phyloP scores from a whole-genome alignment of 2,888 invertebrate species.

The Cryptophagus acutangulus region DNA sequence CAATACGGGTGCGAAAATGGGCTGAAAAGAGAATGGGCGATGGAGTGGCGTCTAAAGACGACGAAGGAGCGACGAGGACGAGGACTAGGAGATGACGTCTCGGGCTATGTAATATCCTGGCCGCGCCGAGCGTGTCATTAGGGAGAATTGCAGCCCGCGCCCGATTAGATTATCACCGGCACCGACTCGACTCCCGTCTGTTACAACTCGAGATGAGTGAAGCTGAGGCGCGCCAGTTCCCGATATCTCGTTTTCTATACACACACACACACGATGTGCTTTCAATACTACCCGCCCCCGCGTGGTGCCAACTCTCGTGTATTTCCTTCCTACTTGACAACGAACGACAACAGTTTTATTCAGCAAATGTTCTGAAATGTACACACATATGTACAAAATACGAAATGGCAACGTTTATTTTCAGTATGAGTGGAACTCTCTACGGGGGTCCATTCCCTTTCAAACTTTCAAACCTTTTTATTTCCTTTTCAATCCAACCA shows the following conservation, averaged over 20 bases:
- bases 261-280: conserved; percentile 26
- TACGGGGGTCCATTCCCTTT: too few relatives aligned
- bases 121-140: conserved; percentile 45
- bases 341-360: too few relatives aligned
- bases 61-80: conserved; percentile 8
- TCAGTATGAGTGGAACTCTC: too few relatives aligned
- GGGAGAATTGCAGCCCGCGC: conserved; percentile 43
- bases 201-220: conserved; percentile 14
- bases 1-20: too few relatives aligned
- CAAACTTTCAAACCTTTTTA: too few relatives aligned
- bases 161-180: conserved; percentile 48
- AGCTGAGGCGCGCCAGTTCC: conserved; percentile 4
- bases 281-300: conserved; percentile 14
- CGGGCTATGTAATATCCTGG: conserved; percentile 39
- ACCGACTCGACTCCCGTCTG: conserved; percentile 20
- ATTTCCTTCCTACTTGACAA: conserved; percentile 13
- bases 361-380: conserved; percentile 11
- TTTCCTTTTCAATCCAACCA: too few relatives aligned
- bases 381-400: too few relatives aligned
- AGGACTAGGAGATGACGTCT: conserved; percentile 20
- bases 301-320: conserved; percentile 9
- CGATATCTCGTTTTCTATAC: conserved; percentile 9
- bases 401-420: too few relatives aligned
- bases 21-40: too few relatives aligned
- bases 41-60: background rate